Evolutionary conservation across 2,797 vertebrate species (phyloP).

Genomic region (Miichthys miiuy): DNA sequence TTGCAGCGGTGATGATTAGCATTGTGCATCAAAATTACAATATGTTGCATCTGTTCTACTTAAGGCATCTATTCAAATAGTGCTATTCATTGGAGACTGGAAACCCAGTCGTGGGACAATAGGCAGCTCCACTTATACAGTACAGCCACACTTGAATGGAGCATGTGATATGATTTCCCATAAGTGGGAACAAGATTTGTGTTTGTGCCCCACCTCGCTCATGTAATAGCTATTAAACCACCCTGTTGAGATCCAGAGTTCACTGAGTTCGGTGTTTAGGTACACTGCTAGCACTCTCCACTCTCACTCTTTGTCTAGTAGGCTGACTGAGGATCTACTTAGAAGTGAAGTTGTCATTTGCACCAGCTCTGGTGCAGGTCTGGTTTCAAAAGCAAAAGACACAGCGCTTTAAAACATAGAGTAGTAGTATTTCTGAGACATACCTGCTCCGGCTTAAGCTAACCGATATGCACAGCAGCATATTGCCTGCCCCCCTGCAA

Average conservation of each 20-base stretch:
- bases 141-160: conserved; percentile 54
- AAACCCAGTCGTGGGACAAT: conserved; percentile 47
- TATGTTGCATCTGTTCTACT: conserved; percentile 44
- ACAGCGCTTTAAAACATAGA: not conserved
- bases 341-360: conserved; percentile 36
- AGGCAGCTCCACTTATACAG: conserved; percentile 50
- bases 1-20: conserved; percentile 36
- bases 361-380: conserved; percentile 1
- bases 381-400: not conserved
- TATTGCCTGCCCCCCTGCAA: not conserved
- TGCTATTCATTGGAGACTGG: conserved; percentile 38
- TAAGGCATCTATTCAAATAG: conserved; percentile 51
- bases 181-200: conserved; percentile 65
- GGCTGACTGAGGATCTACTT: conserved; percentile 37
- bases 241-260: conserved; percentile 56
- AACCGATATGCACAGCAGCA: not conserved
- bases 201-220: conserved; percentile 49
- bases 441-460: not conserved
- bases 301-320: conserved; percentile 38
- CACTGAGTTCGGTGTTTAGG: conserved; percentile 42
- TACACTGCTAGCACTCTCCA: conserved; percentile 37
- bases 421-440: not conserved
- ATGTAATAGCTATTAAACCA: conserved; percentile 62
- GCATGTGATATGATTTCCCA: conserved; percentile 48
- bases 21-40: conserved; percentile 49